These are phyloP conservation scores for Selenia dentaria DNA, from an alignment of 2,888 invertebrate genomes.

Conservation along the genomic window DNA sequence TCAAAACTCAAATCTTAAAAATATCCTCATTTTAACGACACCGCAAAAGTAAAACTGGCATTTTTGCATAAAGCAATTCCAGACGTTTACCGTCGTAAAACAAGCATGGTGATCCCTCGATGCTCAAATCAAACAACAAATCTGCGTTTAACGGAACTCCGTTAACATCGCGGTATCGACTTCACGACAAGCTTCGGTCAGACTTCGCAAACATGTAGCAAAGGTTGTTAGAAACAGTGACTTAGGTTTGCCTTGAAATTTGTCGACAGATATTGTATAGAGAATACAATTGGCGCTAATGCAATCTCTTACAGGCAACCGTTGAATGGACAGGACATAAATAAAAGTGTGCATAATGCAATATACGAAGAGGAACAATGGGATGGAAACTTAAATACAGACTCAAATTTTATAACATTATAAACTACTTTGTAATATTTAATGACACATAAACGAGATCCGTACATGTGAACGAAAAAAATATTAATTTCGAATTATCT, in stretches of 20 bases:
- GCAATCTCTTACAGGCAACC: too few relatives aligned
- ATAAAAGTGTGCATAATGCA: too few relatives aligned
- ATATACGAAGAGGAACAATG: too few relatives aligned
- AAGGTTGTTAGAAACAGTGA: slow-evolving; percentile 4
- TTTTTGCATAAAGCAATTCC: slow-evolving; percentile 18
- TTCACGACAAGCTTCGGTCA: slow-evolving; percentile 31
- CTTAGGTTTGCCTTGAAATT: neutral
- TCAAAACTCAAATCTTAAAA: slow-evolving; percentile 3
- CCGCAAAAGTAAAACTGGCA: slow-evolving; percentile 7
- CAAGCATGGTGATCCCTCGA: slow-evolving; percentile 9
- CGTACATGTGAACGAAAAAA: too few relatives aligned
- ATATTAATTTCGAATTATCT: too few relatives aligned
- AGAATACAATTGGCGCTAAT: too few relatives aligned
- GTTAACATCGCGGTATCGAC: slow-evolving; percentile 24
- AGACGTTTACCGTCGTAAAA: slow-evolving; percentile 14
- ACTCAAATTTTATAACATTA: too few relatives aligned
- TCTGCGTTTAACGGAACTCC: slow-evolving; percentile 19
- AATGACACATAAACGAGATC: too few relatives aligned
- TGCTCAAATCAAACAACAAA: slow-evolving; percentile 29
- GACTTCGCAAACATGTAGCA: slow-evolving; percentile 27
- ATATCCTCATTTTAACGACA: slow-evolving; percentile 2
- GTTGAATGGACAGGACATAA: too few relatives aligned
- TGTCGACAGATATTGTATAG: too few relatives aligned
- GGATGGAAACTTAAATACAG: too few relatives aligned
- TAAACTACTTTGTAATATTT: too few relatives aligned